phyloP scores from a whole-genome alignment of 2,888 invertebrate genomes.

The Tortrix viridana region DNA sequence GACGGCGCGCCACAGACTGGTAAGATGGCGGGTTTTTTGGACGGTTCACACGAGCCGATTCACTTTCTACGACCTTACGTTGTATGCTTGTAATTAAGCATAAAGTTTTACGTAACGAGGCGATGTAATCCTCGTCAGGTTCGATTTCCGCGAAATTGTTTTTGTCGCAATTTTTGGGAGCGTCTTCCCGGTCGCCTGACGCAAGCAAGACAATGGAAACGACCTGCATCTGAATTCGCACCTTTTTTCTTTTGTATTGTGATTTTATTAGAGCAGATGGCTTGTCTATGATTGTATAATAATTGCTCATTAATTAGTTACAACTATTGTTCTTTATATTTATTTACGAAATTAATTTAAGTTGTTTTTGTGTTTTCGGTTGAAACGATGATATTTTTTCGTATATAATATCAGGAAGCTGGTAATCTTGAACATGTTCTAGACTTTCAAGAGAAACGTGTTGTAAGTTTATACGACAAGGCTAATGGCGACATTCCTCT shows the following conservation, averaged over 20 bases:
- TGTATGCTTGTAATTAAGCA: constrained; percentile 81
- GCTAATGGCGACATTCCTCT: constrained; percentile 22
- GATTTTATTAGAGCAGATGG: constrained; percentile 5
- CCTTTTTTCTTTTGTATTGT: constrained; percentile 14
- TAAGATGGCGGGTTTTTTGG: constrained; percentile 82
- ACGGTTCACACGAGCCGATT: constrained; percentile 83
- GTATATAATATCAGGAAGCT: not conserved
- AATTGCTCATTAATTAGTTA: constrained; percentile 8
- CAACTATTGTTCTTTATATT: constrained; percentile 13
- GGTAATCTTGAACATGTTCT: not conserved
- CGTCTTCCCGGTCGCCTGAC: constrained; percentile 30
- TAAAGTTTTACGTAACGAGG: constrained; percentile 77
- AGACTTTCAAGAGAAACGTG: constrained; percentile 16
- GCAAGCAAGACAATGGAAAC: constrained; percentile 21
- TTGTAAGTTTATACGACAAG: constrained; percentile 13
- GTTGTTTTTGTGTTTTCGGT: too few species aligned
- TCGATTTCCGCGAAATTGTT: constrained; percentile 65
- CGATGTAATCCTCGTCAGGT: constrained; percentile 72
- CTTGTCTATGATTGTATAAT: constrained; percentile 3
- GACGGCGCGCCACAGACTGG: constrained; percentile 78
- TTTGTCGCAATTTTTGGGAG: constrained; percentile 41
- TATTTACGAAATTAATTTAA: not conserved
- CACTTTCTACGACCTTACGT: constrained; percentile 84
- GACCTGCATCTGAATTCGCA: constrained; percentile 22
- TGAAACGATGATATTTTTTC: too few species aligned